A percentile compares a stretch with the other conserved stretches of the same genome.
Conservation (phyloP, 2,113 vertebrate species). For the Equus przewalskii region DNA sequence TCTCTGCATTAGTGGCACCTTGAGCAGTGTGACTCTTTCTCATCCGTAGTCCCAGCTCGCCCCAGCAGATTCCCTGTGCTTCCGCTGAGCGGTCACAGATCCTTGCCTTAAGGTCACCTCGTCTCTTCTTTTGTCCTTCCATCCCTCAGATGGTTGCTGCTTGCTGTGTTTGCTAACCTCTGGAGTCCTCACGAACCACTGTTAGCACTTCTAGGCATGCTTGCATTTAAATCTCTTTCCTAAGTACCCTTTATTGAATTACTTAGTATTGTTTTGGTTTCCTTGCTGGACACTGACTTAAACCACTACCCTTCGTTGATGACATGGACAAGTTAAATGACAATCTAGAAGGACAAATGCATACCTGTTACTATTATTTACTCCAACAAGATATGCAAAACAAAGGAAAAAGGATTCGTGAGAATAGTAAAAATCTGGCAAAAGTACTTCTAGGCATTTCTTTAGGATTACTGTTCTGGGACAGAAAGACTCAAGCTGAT, state of each 20-base stretch:
- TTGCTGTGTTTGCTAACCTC: background rate
- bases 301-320: background rate
- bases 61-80: background rate
- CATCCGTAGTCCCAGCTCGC: too few relatives aligned
- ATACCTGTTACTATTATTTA: background rate
- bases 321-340: background rate
- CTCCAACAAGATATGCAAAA: background rate
- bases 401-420: background rate
- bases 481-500: background rate
- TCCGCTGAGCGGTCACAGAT: background rate
- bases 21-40: background rate
- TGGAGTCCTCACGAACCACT: background rate
- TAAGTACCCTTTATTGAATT: background rate
- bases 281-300: background rate
- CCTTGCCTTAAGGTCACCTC: too few relatives aligned
- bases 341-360: background rate
- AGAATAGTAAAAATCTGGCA: background rate
- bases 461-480: background rate
- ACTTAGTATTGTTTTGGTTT: background rate
- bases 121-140: background rate
- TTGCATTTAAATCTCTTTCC: background rate
- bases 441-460: background rate
- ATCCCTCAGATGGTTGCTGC: background rate
- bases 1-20: background rate
- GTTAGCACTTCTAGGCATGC: background rate